A percentile compares a stretch with the other conserved stretches of the same genome.
Conservation (phyloP, 2,888 invertebrate genomes). For the Lamellibrachia satsuma region DNA sequence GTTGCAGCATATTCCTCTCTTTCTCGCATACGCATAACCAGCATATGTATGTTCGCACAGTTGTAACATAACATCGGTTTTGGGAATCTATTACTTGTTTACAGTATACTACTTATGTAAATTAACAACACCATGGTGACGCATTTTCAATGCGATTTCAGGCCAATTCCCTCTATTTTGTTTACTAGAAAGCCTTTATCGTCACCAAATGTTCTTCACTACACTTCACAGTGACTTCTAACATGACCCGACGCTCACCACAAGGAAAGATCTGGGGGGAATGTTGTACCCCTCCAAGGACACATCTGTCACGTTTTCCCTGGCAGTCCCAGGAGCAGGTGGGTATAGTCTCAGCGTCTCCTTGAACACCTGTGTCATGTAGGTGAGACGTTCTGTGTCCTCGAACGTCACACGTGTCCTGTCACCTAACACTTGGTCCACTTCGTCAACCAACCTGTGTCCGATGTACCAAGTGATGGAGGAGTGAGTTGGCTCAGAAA, state of each 20-base stretch:
- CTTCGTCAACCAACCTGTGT: constrained; percentile 21
- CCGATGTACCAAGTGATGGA: no score
- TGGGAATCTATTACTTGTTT: background rate
- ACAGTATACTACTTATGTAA: background rate
- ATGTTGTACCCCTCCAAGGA: constrained; percentile 25
- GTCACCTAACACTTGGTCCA: constrained; percentile 24
- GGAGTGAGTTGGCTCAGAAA: no score
- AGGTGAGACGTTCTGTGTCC: constrained; percentile 22
- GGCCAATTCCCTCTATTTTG: background rate
- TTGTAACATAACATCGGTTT: background rate
- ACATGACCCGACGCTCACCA: background rate
- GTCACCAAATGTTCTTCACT: background rate
- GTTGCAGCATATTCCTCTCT: background rate
- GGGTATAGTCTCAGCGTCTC: constrained; percentile 31
- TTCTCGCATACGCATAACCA: background rate
- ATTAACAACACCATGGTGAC: background rate
- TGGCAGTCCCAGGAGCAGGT: constrained; percentile 29
- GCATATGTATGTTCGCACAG: background rate
- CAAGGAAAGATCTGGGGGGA: constrained; percentile 17
- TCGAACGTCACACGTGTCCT: constrained; percentile 19
- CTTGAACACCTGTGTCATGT: constrained; percentile 30
- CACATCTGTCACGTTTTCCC: background rate
- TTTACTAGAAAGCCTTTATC: background rate
- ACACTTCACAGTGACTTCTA: background rate
- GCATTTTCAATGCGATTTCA: background rate